Evolutionary conservation across 2,113 vertebrate genomes (phyloP), one percentile per base, ranked within the genome.

Genomic region (Scomber scombrus): DNA sequence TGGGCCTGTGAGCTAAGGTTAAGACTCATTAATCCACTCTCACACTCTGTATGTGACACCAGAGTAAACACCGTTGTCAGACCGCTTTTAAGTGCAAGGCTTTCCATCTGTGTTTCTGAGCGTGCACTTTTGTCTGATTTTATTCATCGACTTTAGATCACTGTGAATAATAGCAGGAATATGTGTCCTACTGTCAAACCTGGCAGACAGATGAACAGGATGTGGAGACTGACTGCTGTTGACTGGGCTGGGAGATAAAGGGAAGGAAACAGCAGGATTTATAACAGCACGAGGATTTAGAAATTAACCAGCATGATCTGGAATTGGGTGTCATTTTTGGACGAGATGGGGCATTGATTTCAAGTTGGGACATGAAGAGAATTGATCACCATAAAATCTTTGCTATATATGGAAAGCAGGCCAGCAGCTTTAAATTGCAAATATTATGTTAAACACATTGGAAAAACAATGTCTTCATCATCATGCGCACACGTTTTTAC

Each of bases 131-230:
- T 74, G 60, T 23, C 34, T 43, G 57, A 26, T 78, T 77, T 84
- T 85, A 87, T 84, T 89, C 82, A 77, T 31, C 9, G 29, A 51
- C 71, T 67, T 66, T 84, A 90, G 54, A 89, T 89, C 85, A 79
- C 69, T 34, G 71, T 86, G 89, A 89, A 73, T 87, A 86, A 85
- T 26, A 55, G 57, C 23, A 46, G 57, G 63, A 84, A 78, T 80
- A 84, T 86, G 78, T 67, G 71, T 80, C 68, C 64, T 8, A 13
- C 83, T 87, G 88, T 90, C 87, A 86, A 66, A 86, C 47, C 16
- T 62, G 80, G 76, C 79, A 91, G 88, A 92, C 75, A 18, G 75
- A 92, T 90, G 88, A 89, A 18, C 68, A 78, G 88, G 54, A 81
- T 78, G 75, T 67, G 75, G 75, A 86, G 56, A 84, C 56, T 5